phyloP scores from a whole-genome alignment of 2,113 vertebrate genomes.

The Nanorana parkeri region DNA sequence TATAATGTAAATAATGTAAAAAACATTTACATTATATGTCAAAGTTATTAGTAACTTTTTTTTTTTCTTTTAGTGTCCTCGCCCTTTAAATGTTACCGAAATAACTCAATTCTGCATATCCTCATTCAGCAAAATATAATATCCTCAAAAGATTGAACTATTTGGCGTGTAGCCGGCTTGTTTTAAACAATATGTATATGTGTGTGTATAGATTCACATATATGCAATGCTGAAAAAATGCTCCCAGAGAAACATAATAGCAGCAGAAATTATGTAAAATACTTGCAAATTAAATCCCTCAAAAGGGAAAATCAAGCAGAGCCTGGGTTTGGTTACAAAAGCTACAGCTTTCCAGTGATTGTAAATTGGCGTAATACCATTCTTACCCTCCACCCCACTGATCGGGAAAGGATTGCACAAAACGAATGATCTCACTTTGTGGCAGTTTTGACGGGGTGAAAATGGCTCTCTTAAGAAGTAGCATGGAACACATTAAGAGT shows the following conservation, averaged over 20 bases:
- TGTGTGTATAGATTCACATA: slow-evolving; percentile 9
- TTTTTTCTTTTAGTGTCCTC: too few relatives aligned
- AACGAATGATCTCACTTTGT: background rate
- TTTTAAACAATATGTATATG: background rate
- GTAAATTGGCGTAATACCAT: slow-evolving; percentile 29
- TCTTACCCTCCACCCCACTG: slow-evolving; percentile 6
- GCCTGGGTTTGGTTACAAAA: slow-evolving; percentile 25
- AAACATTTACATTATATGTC: too few relatives aligned
- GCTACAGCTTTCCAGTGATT: slow-evolving; percentile 35
- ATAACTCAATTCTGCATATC: too few relatives aligned
- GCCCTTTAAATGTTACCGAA: too few relatives aligned
- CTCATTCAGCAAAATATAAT: background rate
- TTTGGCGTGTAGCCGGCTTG: too few relatives aligned
- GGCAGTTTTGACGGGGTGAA: background rate
- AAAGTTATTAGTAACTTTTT: too few relatives aligned
- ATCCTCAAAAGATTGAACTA: background rate
- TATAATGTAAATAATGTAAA: too few relatives aligned
- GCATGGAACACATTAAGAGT: background rate
- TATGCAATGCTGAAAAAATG: slow-evolving; percentile 30
- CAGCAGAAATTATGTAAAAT: slow-evolving; percentile 26
- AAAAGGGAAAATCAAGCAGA: slow-evolving; percentile 19
- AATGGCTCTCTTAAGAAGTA: background rate
- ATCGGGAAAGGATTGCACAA: background rate
- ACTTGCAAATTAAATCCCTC: slow-evolving; percentile 26
- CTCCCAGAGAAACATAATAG: slow-evolving; percentile 3